Base-by-base conservation (phyloP, 2,113 vertebrate genomes). In the Scartelaos histophorus region DNA sequence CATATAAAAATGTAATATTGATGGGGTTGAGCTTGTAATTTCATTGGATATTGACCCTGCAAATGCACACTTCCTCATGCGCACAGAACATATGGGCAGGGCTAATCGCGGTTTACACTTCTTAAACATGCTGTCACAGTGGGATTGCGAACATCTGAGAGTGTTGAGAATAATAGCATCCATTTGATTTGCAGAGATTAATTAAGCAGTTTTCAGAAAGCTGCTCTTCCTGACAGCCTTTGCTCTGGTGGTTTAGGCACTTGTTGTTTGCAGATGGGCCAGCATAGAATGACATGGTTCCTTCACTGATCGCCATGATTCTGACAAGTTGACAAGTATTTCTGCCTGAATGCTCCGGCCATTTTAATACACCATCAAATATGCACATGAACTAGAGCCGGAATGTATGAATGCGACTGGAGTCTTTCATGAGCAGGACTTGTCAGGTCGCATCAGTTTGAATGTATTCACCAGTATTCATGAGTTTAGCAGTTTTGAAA, bases 171-270 rank as follows among this genome's bases (percentile, higher is more conserved):
- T 89, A 88, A 89, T 80, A 85, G 82, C 82, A 84, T 83, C 69
- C 71, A 92, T 90, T 93, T 84, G 88, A 93, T 91, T 92, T 89
- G 81, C 74, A 58, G 82, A 84, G 90, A 90, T 91, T 90, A 91
- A 93, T 92, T 92, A 90, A 88, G 87, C 79, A 76, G 84, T 85
- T 83, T 58, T 75, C 76, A 73, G 66, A 85, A 83, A 73, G 29
- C 74, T 72, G 81, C 77, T 79, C 60, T 79, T 83, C 84, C 86
- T 81, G 76, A 84, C 80, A 76, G 87, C 83, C 69, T 82, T 71
- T 82, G 66, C 70, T 76, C 80, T 80, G 66, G 68, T 35, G 53
- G 67, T 78, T 82, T 73, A 81, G 76, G 66, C 74, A 72, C 76
- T 81, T 88, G 88, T 90, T 89, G 83, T 87, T 88, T 85, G 58